phyloP scores from a whole-genome alignment of 2,888 invertebrate genomes.

The Dinocampus coccinellae region DNA sequence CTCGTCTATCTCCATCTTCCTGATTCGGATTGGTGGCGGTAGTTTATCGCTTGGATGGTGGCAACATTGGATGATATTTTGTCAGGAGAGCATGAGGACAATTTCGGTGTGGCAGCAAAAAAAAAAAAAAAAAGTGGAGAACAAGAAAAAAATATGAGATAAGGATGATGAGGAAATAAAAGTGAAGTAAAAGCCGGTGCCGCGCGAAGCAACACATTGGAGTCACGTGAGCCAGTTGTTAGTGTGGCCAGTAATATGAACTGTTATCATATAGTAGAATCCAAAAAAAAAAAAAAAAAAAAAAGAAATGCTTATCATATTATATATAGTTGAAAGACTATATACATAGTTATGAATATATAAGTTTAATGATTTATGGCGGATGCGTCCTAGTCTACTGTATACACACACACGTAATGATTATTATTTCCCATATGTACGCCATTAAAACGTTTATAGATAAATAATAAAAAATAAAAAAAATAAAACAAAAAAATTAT shows the following conservation, averaged over 20 bases:
- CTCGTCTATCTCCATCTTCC: conserved; percentile 2
- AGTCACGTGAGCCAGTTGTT: conserved; percentile 30
- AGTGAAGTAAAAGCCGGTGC: conserved; percentile 21
- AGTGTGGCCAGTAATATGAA: conserved; percentile 20
- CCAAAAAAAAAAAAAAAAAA: background rate
- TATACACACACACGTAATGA: conserved; percentile 13
- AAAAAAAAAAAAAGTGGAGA: background rate
- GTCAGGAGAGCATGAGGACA: conserved; percentile 7
- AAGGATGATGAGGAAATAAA: conserved; percentile 18
- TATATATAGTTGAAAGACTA: conserved; percentile 18
- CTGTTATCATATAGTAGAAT: conserved; percentile 29
- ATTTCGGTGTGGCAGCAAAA: background rate
- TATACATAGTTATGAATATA: conserved; percentile 5
- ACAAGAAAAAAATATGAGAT: conserved; percentile 1
- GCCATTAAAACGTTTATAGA: conserved; percentile 6
- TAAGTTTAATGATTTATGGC: conserved; percentile 14
- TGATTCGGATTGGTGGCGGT: background rate
- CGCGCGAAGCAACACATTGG: conserved; percentile 43
- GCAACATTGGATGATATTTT: conserved; percentile 18
- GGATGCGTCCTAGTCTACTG: conserved; percentile 20
- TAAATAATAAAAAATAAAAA: background rate
- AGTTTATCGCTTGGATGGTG: conserved; percentile 17
- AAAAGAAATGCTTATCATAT: background rate
- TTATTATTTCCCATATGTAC: background rate
- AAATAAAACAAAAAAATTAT: background rate